These are phyloP conservation scores for Xanthia icteritia DNA, from an alignment of 2,888 invertebrate species.

Conservation along the genomic window DNA sequence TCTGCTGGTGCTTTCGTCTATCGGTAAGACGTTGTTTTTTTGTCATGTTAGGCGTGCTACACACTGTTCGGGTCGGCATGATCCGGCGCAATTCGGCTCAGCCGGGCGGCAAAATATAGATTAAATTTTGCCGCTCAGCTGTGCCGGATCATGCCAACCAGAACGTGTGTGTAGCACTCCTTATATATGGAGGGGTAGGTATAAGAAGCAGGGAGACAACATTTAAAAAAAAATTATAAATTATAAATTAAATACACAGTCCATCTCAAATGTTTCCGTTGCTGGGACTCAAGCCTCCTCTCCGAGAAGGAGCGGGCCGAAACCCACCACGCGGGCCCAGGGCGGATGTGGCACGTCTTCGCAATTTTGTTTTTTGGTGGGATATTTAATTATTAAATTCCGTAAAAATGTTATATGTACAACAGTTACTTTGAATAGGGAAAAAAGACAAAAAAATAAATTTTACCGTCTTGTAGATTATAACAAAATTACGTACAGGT, in stretches of 20 bases:
- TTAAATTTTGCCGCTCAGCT: neutral
- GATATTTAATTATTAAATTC: no score
- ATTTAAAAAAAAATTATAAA: no score
- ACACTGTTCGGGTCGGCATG: neutral
- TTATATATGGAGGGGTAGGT: neutral
- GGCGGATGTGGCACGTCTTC: neutral
- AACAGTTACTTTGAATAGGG: no score
- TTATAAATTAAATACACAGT: neutral
- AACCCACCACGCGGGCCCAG: no score
- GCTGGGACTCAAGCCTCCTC: neutral
- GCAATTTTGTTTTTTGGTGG: neutral
- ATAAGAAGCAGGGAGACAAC: neutral
- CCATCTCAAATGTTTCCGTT: neutral
- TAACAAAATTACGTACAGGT: no score
- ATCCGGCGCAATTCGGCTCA: neutral
- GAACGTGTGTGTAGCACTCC: neutral
- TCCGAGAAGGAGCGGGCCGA: no score
- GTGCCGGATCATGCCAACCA: neutral
- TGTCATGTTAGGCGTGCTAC: no score
- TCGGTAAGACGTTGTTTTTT: slow-evolving; percentile 83
- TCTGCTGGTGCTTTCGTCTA: slow-evolving; percentile 92
- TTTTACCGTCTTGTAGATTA: no score
- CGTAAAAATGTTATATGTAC: neutral
- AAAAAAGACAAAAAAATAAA: no score
- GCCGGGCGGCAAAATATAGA: neutral